Evolutionary conservation across 1,140 invertebrate genomes (phyloP).

Genomic region (Drosophila jambulina): DNA sequence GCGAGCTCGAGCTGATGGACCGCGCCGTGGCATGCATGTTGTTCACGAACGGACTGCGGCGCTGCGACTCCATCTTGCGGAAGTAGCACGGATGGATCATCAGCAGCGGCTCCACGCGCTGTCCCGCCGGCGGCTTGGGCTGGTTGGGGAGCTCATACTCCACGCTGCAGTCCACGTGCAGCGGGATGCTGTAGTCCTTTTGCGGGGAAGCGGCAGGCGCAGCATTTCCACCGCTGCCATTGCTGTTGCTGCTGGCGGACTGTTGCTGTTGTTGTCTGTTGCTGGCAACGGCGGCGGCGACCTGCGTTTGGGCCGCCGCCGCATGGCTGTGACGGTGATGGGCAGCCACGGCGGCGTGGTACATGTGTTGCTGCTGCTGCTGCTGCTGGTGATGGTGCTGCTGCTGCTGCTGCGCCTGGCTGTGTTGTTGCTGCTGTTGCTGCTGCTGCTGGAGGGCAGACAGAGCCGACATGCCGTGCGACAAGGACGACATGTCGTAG

Average conservation of each 20-base stretch:
- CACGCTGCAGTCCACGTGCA: slow-evolving; percentile 93
- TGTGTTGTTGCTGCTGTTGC: slow-evolving; percentile 63
- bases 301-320: slow-evolving; percentile 65
- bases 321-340: slow-evolving; percentile 62
- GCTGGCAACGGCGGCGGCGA: slow-evolving; percentile 58
- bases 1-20: slow-evolving; percentile 54
- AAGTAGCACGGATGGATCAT: slow-evolving; percentile 95
- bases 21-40: slow-evolving; percentile 86
- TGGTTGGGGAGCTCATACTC: slow-evolving; percentile 93
- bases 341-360: slow-evolving; percentile 66
- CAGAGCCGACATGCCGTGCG: slow-evolving; percentile 67
- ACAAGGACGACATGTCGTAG: slow-evolving; percentile 81
- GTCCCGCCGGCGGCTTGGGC: slow-evolving; percentile 91
- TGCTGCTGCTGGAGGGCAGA: slow-evolving; percentile 64
- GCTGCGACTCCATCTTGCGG: slow-evolving; percentile 91
- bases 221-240: slow-evolving; percentile 34
- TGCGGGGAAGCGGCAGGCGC: slow-evolving; percentile 31
- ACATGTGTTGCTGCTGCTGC: slow-evolving; percentile 73
- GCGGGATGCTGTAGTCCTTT: slow-evolving; percentile 91
- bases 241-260: slow-evolving; percentile 49
- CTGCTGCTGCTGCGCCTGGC: slow-evolving; percentile 61
- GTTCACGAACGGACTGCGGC: slow-evolving; percentile 91
- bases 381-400: slow-evolving; percentile 61
- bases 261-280: slow-evolving; percentile 59
- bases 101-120: slow-evolving; percentile 90